Evolutionary conservation across 2,113 vertebrate genomes (phyloP).

Genomic region (Peucedramus taeniatus): DNA sequence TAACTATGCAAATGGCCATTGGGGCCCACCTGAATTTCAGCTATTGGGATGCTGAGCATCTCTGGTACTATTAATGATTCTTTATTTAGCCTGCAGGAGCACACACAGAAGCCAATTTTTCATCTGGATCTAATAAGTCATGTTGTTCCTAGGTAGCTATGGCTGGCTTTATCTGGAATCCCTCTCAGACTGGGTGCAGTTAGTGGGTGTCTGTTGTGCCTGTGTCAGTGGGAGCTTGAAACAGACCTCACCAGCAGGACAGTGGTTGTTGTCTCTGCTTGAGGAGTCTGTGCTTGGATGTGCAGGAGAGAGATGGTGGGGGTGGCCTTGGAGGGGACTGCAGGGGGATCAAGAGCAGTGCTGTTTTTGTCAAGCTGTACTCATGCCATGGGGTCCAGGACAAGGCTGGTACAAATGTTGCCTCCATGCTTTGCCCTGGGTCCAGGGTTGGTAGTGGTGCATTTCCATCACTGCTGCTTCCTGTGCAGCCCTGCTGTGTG

Average conservation of each 20-base stretch:
- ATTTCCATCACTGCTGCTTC: neutral
- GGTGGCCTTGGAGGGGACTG: neutral
- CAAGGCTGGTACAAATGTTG: accelerated
- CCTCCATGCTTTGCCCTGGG: neutral
- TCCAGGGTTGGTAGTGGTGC: neutral
- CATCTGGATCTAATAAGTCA: neutral
- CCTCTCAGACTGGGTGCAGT: neutral
- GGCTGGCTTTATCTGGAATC: neutral
- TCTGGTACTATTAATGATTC: neutral
- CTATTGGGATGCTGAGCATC: neutral
- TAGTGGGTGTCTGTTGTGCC: neutral
- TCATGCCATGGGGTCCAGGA: neutral
- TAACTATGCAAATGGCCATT: neutral
- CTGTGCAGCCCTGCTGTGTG: accelerated
- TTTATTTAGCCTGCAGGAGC: neutral
- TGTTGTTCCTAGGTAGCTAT: neutral
- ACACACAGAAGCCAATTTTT: neutral
- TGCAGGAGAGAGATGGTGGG: neutral
- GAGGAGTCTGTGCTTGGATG: neutral
- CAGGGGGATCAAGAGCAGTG: accelerated
- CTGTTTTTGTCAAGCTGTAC: neutral
- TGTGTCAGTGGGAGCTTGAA: neutral
- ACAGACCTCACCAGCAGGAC: neutral
- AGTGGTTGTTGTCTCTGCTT: neutral
- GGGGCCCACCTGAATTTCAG: neutral